Conservation (phyloP, 2,797 vertebrate species). For the Sebastes jordani region DNA sequence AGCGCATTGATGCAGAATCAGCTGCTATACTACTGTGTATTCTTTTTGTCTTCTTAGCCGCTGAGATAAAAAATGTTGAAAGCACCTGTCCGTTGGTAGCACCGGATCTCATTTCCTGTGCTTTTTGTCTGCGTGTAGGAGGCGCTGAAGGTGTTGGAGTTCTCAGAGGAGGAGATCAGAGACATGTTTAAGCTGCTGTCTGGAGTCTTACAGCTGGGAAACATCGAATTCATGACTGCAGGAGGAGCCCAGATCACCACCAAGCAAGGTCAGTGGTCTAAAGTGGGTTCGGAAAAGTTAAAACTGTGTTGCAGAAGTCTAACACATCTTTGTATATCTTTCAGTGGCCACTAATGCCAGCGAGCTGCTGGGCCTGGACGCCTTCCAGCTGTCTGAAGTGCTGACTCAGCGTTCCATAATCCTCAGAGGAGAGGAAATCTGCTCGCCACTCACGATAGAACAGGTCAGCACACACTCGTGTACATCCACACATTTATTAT, state of each 20-base stretch:
- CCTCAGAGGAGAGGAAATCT: slow-evolving; percentile 93
- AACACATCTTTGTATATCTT: slow-evolving; percentile 11
- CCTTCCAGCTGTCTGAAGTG: slow-evolving; percentile 92
- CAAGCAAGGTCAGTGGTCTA: slow-evolving; percentile 84
- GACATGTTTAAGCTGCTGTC: slow-evolving; percentile 94
- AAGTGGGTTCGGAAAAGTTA: background rate
- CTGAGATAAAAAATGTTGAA: background rate
- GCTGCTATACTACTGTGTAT: background rate
- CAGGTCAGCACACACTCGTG: slow-evolving; percentile 79
- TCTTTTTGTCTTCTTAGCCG: background rate
- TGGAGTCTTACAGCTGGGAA: slow-evolving; percentile 91
- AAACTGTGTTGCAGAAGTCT: background rate
- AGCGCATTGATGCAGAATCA: background rate
- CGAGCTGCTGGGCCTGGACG: slow-evolving; percentile 91
- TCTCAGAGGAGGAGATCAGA: slow-evolving; percentile 90
- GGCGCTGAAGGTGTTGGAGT: slow-evolving; percentile 91
- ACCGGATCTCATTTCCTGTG: background rate
- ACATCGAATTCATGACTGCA: slow-evolving; percentile 93
- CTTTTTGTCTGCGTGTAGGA: slow-evolving; percentile 74
- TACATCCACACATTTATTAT: background rate
- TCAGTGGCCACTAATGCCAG: slow-evolving; percentile 88
- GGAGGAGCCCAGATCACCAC: slow-evolving; percentile 93
- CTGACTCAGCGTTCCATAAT: slow-evolving; percentile 95
- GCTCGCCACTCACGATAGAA: slow-evolving; percentile 92
- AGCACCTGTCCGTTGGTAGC: background rate